Base-by-base conservation (phyloP, 2,113 vertebrate species). In the Pterocles gutturalis region DNA sequence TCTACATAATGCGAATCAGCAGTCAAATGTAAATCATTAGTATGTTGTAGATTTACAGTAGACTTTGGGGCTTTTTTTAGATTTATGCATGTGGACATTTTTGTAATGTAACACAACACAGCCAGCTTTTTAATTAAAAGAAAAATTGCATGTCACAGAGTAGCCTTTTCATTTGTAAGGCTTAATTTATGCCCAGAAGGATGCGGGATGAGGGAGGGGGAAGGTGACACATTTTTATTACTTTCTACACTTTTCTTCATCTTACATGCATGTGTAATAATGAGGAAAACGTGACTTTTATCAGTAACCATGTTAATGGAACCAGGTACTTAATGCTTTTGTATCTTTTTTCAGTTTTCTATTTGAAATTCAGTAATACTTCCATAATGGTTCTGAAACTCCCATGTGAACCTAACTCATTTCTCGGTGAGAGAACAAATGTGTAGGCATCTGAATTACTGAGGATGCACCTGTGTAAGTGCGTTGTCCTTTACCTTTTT, bases 101-200 rank as follows among this genome's bases (percentile, higher is more conserved):
- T 98, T 98, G 96, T 98, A 97, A 93, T 96, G 96, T 98, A 98
- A 98, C 97, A 97, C 98, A 98, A 97, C 98, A 98, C 98, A 98
- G 97, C 94, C 97, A 97, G 97, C 98, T 98, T 98, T 98, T 97
- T 96, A 98, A 98, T 98, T 98, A 98, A 97, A 97, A 98, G 90
- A 96, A 99, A 98, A 99, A 98, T 99, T 99, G 99, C 99, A 99
- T 99, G 99, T 99, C 99, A 99, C 98, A 98, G 97, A 98, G 96
- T 97, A 97, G 97, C 97, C 97, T 98, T 98, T 97, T 98, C 90
- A 96, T 96, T 89, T 95, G 90, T 97, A 85, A 96, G 97, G 98
- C 98, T 97, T 98, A 97, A 94, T 97, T 96, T 97, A 95, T 94
- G 94, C 98, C 98, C 98, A 97, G 97, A 92, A 96, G 93, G 97